Conservation (phyloP, 2,888 invertebrate species). For the Agrochola lota region DNA sequence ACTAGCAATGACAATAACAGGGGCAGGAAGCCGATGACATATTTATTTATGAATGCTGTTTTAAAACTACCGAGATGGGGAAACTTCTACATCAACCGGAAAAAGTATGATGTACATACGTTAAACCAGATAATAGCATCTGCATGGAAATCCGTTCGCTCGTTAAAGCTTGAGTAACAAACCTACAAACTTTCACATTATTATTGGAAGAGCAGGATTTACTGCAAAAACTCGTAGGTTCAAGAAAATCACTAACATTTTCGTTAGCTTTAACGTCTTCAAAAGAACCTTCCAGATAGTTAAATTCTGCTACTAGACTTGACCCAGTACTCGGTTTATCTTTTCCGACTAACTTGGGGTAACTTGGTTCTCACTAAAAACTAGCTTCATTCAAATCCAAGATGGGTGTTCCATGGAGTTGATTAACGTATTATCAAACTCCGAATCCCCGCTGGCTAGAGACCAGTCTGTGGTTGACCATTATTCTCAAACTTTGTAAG, state of each 20-base stretch:
- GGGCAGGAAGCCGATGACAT: too few relatives aligned
- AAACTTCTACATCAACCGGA: too few relatives aligned
- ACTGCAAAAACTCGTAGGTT: constrained; percentile 28
- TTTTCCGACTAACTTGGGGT: constrained; percentile 47
- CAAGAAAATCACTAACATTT: constrained; percentile 15
- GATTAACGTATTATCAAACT: constrained; percentile 65
- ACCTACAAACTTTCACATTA: not conserved
- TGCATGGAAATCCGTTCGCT: too few relatives aligned
- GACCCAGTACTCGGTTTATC: constrained; percentile 40
- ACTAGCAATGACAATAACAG: too few relatives aligned
- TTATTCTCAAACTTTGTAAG: constrained; percentile 63
- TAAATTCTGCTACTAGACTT: constrained; percentile 47
- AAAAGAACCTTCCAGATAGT: constrained; percentile 37
- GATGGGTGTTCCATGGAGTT: constrained; percentile 55
- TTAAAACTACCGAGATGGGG: too few relatives aligned
- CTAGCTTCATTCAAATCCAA: constrained; percentile 54
- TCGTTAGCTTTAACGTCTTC: constrained; percentile 7
- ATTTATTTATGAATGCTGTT: too few relatives aligned
- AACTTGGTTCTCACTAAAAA: constrained; percentile 52
- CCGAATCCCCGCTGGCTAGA: constrained; percentile 58
- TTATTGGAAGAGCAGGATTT: not conserved
- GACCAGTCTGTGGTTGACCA: constrained; percentile 61
- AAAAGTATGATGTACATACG: too few relatives aligned
- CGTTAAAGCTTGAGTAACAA: not conserved
- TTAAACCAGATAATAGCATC: too few relatives aligned